These are phyloP conservation scores for Panurus biarmicus DNA, from an alignment of 2,113 vertebrate species.

Conservation along the genomic window DNA sequence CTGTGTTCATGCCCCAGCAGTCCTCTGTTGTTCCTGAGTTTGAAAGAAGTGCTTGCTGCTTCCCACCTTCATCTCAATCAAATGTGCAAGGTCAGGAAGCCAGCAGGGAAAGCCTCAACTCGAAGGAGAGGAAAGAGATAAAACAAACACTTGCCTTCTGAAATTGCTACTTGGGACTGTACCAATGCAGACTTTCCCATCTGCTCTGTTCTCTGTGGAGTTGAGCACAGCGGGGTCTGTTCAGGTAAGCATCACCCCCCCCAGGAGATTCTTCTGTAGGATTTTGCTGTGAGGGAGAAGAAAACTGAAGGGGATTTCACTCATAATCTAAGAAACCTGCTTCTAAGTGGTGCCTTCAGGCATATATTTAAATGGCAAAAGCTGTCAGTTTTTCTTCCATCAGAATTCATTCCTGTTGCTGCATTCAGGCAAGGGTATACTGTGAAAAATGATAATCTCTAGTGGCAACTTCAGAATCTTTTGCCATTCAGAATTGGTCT, in stretches of 20 bases:
- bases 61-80: background rate
- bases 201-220: background rate
- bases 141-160: background rate
- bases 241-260: background rate
- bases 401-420: background rate
- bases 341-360: background rate
- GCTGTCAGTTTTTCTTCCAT: background rate
- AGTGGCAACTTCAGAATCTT: background rate
- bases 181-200: fast-evolving
- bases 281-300: background rate
- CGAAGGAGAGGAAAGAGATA: background rate
- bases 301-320: background rate
- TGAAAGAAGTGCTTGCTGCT: background rate
- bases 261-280: background rate
- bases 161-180: background rate
- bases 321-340: background rate
- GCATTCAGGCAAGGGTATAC: background rate
- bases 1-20: background rate
- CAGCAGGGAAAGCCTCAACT: background rate
- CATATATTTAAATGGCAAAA: background rate
- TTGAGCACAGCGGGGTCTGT: background rate
- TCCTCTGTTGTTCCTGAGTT: background rate
- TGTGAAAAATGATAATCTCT: background rate
- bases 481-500: background rate
- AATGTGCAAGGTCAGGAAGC: background rate